phyloP scores from a whole-genome alignment of 30 jellyfish, hydroid and myxozoan species.

The Mastigias papua region DNA sequence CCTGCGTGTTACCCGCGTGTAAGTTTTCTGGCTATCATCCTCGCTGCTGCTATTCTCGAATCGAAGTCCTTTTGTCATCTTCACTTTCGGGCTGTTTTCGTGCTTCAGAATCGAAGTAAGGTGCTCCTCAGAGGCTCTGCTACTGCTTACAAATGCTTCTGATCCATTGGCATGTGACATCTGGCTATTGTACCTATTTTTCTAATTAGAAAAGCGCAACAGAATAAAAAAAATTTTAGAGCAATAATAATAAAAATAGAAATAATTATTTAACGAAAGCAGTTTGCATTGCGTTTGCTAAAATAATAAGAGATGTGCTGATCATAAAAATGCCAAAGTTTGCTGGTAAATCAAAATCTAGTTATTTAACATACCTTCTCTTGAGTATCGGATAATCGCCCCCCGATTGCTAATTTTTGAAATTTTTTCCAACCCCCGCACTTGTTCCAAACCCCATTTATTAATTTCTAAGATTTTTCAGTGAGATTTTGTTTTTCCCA shows the following conservation, averaged over 20 bases:
- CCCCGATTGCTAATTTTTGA: no score
- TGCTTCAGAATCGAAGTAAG: conserved; percentile 64
- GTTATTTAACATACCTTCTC: no score
- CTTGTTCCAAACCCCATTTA: no score
- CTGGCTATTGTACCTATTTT: conserved; percentile 11
- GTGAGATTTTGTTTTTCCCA: no score
- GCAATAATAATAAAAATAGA: no score
- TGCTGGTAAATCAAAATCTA: no score
- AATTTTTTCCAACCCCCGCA: no score
- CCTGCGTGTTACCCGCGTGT: conserved; percentile 61
- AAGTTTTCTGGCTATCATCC: conserved; percentile 27
- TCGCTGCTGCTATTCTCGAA: conserved; percentile 64
- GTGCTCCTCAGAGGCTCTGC: not conserved
- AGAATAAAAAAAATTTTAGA: not conserved
- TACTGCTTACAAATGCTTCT: not conserved
- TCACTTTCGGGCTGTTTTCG: conserved; percentile 42
- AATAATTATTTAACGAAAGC: not conserved
- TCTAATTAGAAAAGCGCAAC: conserved; percentile 10
- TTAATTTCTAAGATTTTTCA: no score
- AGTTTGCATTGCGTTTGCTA: no score
- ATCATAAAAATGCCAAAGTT: no score
- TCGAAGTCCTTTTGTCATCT: conserved; percentile 38
- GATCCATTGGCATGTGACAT: not conserved
- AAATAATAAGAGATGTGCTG: no score
- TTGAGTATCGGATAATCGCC: no score